phyloP scores from a whole-genome alignment of 2,888 invertebrate genomes.

The Cephus pygmeus region DNA sequence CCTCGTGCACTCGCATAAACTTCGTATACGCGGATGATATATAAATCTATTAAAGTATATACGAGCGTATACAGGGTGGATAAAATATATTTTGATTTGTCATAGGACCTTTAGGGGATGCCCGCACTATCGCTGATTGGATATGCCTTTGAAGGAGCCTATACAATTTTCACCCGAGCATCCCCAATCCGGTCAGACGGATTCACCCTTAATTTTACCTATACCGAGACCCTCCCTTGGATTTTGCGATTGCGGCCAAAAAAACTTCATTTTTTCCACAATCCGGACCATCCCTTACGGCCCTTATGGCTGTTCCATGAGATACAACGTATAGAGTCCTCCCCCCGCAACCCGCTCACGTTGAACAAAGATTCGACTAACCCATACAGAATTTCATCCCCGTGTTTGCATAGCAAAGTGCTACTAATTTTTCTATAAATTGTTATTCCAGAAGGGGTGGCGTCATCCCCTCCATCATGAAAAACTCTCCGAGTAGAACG shows the following conservation, averaged over 20 bases:
- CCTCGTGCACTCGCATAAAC: background rate
- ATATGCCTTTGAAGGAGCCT: conserved; percentile 30
- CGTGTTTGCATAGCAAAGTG: conserved; percentile 44
- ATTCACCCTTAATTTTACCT: background rate
- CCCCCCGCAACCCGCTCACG: background rate
- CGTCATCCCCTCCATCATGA: background rate
- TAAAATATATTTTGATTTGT: conserved; percentile 50
- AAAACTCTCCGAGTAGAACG: background rate
- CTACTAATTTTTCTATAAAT: conserved; percentile 40
- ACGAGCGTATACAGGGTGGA: conserved; percentile 31
- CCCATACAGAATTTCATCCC: background rate
- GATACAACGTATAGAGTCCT: background rate
- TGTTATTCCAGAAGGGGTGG: conserved; percentile 30
- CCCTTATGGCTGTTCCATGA: background rate
- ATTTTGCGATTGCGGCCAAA: background rate
- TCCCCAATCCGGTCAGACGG: background rate
- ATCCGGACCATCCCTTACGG: background rate
- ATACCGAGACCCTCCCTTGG: background rate
- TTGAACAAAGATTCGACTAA: background rate
- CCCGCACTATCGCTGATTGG: conserved; percentile 48
- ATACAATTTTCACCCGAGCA: conserved; percentile 5
- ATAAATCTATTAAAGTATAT: conserved; percentile 10
- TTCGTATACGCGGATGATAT: background rate
- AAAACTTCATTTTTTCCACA: background rate
- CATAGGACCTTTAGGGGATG: conserved; percentile 34